phyloP scores from a whole-genome alignment of 1,140 invertebrate genomes.

The Pseudobourletiella spinata region DNA sequence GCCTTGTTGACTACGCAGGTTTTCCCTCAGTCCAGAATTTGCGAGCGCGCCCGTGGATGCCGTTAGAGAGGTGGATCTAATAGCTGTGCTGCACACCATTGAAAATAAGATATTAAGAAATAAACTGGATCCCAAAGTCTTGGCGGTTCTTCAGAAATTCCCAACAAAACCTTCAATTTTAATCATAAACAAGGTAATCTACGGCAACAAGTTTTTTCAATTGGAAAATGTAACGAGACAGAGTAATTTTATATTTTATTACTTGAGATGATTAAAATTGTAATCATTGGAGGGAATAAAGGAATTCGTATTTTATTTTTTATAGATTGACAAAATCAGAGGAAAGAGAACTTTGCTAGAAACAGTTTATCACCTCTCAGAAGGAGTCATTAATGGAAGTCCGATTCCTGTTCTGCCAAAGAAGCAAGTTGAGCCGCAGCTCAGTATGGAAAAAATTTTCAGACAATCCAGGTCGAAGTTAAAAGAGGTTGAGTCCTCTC shows the following conservation, averaged over 20 bases:
- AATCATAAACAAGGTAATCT: slow-evolving; percentile 73
- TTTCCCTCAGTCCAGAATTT: slow-evolving; percentile 46
- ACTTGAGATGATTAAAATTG: too few species aligned
- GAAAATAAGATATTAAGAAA: slow-evolving; percentile 58
- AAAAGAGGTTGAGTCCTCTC: neutral
- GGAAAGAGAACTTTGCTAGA: slow-evolving; percentile 64
- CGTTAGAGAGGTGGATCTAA: slow-evolving; percentile 63
- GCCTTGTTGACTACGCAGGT: neutral
- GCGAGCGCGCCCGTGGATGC: slow-evolving; percentile 53
- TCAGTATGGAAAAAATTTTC: slow-evolving; percentile 37
- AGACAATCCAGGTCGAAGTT: slow-evolving; percentile 26
- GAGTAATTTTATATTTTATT: too few species aligned
- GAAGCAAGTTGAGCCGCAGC: neutral
- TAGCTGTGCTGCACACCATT: slow-evolving; percentile 78
- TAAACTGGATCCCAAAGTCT: slow-evolving; percentile 56
- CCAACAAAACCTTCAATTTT: slow-evolving; percentile 61
- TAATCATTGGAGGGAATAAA: too few species aligned
- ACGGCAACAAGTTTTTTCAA: neutral
- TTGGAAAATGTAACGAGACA: neutral
- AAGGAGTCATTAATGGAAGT: slow-evolving; percentile 45
- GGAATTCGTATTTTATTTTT: slow-evolving; percentile 30
- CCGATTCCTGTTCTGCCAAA: slow-evolving; percentile 1
- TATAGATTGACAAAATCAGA: slow-evolving; percentile 67
- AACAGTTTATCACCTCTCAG: slow-evolving; percentile 56
- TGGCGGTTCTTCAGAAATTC: slow-evolving; percentile 56